Conservation (phyloP, 2,888 invertebrate species). For the Tachina grossa region DNA sequence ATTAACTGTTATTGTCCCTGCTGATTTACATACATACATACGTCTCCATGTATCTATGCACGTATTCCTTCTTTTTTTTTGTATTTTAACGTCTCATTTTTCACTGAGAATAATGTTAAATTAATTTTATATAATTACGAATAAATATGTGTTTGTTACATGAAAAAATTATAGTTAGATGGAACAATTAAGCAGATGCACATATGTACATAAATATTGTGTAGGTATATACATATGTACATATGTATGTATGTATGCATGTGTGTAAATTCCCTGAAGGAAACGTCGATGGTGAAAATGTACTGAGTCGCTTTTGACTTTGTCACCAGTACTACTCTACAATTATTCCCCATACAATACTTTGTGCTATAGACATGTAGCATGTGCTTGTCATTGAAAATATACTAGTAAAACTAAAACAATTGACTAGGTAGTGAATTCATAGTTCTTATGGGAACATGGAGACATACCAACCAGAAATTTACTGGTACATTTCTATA, state of each 20-base stretch:
- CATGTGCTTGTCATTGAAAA: too few species aligned
- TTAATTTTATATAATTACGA: neutral
- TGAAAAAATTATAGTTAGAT: neutral
- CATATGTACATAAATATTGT: neutral
- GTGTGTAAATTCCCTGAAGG: neutral
- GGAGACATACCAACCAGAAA: too few species aligned
- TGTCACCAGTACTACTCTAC: too few species aligned
- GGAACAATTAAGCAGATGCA: neutral
- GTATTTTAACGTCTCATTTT: neutral
- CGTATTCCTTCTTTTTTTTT: neutral
- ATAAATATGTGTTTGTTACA: too few species aligned
- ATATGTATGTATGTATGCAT: conserved; percentile 6
- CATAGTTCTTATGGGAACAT: too few species aligned
- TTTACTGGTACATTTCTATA: too few species aligned
- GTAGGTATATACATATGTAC: neutral
- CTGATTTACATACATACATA: neutral
- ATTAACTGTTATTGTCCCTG: conserved; percentile 2
- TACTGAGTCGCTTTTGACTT: too few species aligned
- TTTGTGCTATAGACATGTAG: too few species aligned
- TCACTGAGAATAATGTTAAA: conserved; percentile 15
- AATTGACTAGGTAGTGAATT: too few species aligned
- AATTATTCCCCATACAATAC: too few species aligned
- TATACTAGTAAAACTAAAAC: too few species aligned
- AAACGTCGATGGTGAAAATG: too few species aligned
- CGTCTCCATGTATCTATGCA: neutral